These are phyloP conservation scores for Micronycteris hirsuta DNA, from an alignment of 2,113 vertebrate genomes.

Conservation along the genomic window DNA sequence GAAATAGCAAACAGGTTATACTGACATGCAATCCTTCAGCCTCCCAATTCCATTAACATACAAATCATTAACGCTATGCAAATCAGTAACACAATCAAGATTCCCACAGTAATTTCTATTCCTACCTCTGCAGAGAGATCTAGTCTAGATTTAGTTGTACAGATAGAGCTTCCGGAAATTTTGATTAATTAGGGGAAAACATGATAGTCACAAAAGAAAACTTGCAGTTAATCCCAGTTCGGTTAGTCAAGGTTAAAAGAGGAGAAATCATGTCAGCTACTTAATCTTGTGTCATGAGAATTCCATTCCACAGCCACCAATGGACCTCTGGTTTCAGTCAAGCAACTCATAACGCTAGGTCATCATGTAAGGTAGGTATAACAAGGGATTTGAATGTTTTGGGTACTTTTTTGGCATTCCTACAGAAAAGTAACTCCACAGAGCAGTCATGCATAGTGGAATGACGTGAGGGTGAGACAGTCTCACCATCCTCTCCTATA, in stretches of 20 bases:
- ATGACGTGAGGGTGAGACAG: neutral
- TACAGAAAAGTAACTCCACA: slow-evolving; percentile 10
- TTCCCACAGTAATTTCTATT: slow-evolving; percentile 67
- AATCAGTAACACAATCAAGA: slow-evolving; percentile 72
- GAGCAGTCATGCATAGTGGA: neutral
- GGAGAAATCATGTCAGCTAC: neutral
- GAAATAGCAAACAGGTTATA: slow-evolving; percentile 40
- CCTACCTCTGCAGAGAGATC: slow-evolving; percentile 59
- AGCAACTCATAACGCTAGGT: neutral
- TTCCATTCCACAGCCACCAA: neutral
- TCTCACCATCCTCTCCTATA: neutral
- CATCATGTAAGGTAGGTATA: neutral
- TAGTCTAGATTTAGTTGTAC: slow-evolving; percentile 64
- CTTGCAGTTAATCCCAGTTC: slow-evolving; percentile 51
- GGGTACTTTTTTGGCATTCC: neutral
- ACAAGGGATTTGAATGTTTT: neutral
- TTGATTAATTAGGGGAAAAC: slow-evolving; percentile 67
- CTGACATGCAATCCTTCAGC: slow-evolving; percentile 17
- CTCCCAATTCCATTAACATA: slow-evolving; percentile 61
- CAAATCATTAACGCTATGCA: slow-evolving; percentile 72
- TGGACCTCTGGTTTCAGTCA: neutral
- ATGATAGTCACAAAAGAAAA: slow-evolving; percentile 50
- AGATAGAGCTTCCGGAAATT: slow-evolving; percentile 59
- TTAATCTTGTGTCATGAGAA: slow-evolving; percentile 4
- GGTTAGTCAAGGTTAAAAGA: slow-evolving; percentile 63